These are phyloP conservation scores for Oreochromis tanganicae DNA, from an alignment of 2,113 vertebrate genomes.

Conservation along the genomic window DNA sequence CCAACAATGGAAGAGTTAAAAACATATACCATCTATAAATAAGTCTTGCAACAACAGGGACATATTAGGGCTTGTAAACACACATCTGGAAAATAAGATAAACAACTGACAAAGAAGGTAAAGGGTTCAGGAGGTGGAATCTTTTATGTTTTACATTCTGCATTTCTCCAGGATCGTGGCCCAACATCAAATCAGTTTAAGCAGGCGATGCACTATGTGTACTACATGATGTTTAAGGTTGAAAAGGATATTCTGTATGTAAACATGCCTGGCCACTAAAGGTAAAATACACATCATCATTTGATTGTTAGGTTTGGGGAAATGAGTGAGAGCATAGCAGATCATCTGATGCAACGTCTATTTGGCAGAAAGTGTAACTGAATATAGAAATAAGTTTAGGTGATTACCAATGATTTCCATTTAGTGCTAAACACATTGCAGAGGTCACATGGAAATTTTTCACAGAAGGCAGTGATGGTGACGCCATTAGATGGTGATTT, in stretches of 20 bases:
- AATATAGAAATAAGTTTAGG: neutral
- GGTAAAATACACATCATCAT: neutral
- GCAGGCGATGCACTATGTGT: neutral
- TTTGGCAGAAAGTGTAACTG: neutral
- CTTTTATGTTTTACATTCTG: fast-evolving
- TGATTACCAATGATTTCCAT: neutral
- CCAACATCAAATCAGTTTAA: neutral
- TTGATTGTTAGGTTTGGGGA: neutral
- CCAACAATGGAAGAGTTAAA: conserved; percentile 58
- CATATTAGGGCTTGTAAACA: conserved; percentile 24
- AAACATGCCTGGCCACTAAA: neutral
- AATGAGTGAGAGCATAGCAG: neutral
- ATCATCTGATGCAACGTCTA: neutral
- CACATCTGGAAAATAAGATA: conserved; percentile 13
- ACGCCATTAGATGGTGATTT: neutral
- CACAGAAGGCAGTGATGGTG: neutral
- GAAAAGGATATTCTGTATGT: neutral
- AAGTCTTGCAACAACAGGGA: conserved; percentile 50
- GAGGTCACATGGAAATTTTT: neutral
- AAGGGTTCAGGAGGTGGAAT: neutral
- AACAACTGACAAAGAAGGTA: conserved; percentile 18
- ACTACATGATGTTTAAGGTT: neutral
- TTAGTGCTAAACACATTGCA: neutral
- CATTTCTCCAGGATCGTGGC: too few species aligned
- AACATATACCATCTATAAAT: conserved; percentile 45